phyloP scores from a whole-genome alignment of 2,888 invertebrate species.

The Myopa testacea region DNA sequence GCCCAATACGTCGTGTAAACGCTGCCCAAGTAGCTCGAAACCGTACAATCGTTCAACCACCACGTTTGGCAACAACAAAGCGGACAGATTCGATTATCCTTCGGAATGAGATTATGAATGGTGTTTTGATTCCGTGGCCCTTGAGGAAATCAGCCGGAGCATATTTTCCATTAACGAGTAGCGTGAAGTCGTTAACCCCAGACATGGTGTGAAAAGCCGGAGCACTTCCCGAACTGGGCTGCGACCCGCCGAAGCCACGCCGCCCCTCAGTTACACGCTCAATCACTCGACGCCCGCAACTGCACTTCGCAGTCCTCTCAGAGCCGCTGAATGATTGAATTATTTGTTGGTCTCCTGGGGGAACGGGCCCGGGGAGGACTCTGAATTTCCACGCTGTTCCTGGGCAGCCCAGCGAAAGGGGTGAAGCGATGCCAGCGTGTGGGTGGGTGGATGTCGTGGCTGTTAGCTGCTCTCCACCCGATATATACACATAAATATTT shows the following conservation, averaged over 20 bases:
- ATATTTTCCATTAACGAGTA: constrained; percentile 36
- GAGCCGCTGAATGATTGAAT: constrained; percentile 22
- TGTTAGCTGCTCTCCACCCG: neutral
- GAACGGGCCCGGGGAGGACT: neutral
- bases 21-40: neutral
- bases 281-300: constrained; percentile 35
- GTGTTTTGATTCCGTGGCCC: constrained; percentile 34
- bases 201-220: neutral
- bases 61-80: constrained; percentile 17
- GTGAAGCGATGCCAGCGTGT: constrained; percentile 11
- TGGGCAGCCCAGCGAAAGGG: constrained; percentile 4
- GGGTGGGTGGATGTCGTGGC: constrained; percentile 14
- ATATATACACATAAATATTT: neutral
- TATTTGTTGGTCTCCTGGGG: constrained; percentile 28
- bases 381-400: constrained; percentile 18
- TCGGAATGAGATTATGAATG: constrained; percentile 37
- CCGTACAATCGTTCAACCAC: neutral
- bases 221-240: neutral
- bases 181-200: constrained; percentile 21
- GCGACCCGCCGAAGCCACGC: neutral
- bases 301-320: constrained; percentile 34
- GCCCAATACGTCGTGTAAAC: neutral
- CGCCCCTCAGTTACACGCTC: constrained; percentile 11
- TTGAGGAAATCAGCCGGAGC: constrained; percentile 24
- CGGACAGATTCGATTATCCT: constrained; percentile 35